Evolutionary conservation across 1,140 invertebrate genomes (phyloP).

Genomic region (Drosophila melanogaster): Release_6_plus_ISO1_MT NT_033779.5:4378001-4378500

Average conservation of each 20-base stretch:
- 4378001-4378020: constrained; percentile 83
- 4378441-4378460: constrained; percentile 61
- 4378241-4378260: constrained; percentile 71
- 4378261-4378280: constrained; percentile 38
- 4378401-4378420: constrained; percentile 29
- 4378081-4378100: constrained; percentile 44
- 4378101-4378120: constrained; percentile 35
- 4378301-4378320: constrained; percentile 18
- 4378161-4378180: constrained; percentile 51
- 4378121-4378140: constrained; percentile 20
- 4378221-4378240: constrained; percentile 72
- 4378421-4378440: constrained; percentile 52
- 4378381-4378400: constrained; percentile 26
- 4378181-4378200: constrained; percentile 51
- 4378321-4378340: constrained; percentile 11
- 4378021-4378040: constrained; percentile 32
- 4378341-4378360: constrained; percentile 34
- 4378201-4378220: constrained; percentile 74
- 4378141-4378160: constrained; percentile 18
- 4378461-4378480: constrained; percentile 60
- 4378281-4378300: constrained; percentile 61
- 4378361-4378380: constrained; percentile 15
- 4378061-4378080: constrained; percentile 12
- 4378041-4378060: constrained; percentile 36
- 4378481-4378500: constrained; percentile 69